Conservation (phyloP, 2,888 invertebrate genomes). For the Epiblema foenella region DNA sequence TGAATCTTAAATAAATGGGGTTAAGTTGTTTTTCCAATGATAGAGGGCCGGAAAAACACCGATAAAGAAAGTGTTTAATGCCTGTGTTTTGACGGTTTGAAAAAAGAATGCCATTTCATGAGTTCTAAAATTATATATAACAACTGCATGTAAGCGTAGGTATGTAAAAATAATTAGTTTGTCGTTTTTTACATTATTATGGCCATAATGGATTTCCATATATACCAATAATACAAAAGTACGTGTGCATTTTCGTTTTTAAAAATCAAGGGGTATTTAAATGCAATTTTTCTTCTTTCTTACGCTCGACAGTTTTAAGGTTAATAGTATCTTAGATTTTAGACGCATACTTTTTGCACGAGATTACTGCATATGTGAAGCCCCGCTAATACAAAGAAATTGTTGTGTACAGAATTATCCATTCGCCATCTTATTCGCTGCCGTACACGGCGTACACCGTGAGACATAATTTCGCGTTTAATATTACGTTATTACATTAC, state of each 20-base stretch:
- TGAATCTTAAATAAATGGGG: conserved; percentile 10
- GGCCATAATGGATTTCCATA: too few species aligned
- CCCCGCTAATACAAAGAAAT: not conserved
- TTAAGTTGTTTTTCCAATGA: not conserved
- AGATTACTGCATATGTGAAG: not conserved
- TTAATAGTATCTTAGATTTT: too few species aligned
- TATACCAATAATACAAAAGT: too few species aligned
- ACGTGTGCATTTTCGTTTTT: too few species aligned
- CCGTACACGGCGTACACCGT: too few species aligned
- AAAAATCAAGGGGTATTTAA: too few species aligned
- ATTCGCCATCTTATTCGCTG: not conserved
- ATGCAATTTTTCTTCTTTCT: not conserved
- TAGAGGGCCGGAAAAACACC: not conserved
- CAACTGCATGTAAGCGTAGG: not conserved
- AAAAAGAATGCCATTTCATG: not conserved
- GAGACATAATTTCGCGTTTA: not conserved
- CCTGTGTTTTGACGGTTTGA: conserved; percentile 18
- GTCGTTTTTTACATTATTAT: too few species aligned
- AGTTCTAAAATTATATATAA: not conserved
- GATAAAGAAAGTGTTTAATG: conserved; percentile 19
- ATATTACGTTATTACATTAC: conserved; percentile 10
- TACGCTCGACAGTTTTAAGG: not conserved
- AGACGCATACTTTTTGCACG: too few species aligned
- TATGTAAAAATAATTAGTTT: too few species aligned
- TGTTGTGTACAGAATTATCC: not conserved